Evolutionary conservation across 2,888 invertebrate species (phyloP).

Genomic region (Rhorus exstirpatorius): DNA sequence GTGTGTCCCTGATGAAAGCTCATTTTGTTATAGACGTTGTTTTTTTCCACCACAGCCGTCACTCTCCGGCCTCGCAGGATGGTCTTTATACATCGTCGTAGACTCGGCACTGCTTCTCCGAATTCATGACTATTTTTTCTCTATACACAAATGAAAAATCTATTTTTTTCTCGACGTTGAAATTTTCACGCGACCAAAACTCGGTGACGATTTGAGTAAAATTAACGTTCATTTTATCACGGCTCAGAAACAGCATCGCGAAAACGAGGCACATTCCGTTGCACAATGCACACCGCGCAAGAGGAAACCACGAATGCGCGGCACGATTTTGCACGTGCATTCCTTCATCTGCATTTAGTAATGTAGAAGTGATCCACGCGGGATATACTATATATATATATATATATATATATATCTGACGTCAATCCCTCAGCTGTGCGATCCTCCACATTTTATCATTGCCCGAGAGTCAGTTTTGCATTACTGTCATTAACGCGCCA

Average conservation of each 20-base stretch:
- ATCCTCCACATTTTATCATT: conserved; percentile 81
- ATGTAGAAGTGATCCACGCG: conserved; percentile 29
- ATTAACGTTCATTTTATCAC: conserved; percentile 5
- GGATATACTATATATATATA: conserved; percentile 1
- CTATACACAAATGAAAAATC: not conserved
- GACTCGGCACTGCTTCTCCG: not conserved
- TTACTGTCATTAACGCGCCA: conserved; percentile 82
- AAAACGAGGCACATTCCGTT: conserved; percentile 51
- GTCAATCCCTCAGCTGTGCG: conserved; percentile 59
- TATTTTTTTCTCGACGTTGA: not conserved
- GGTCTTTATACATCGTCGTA: not conserved
- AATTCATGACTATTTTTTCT: not conserved
- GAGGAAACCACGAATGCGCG: conserved; percentile 48
- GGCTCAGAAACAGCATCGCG: conserved; percentile 12
- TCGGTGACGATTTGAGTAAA: conserved; percentile 23
- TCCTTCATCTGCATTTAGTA: conserved; percentile 46
- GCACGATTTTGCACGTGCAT: conserved; percentile 63
- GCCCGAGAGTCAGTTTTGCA: conserved; percentile 76
- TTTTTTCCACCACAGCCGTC: not conserved
- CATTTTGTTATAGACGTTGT: conserved; percentile 15
- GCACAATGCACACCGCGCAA: conserved; percentile 42
- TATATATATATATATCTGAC: conserved; percentile 22
- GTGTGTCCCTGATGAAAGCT: conserved; percentile 31
- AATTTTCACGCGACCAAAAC: conserved; percentile 10
- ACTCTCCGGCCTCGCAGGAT: not conserved